Evolutionary conservation across 2,113 vertebrate genomes (phyloP).

Genomic region (Tyrannus savana): DNA sequence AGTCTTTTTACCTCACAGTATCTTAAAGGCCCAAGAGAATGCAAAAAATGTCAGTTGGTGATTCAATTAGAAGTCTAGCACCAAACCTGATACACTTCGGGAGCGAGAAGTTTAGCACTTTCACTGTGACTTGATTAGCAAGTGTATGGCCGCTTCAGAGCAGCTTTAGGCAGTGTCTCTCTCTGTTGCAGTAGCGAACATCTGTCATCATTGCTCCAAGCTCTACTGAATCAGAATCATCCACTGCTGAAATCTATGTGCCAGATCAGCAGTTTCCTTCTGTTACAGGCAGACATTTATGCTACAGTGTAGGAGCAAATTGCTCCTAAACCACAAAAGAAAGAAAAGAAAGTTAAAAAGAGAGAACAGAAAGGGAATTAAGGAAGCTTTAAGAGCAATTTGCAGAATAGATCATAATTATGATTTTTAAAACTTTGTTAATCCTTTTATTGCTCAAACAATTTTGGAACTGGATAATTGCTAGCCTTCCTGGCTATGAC

Average conservation of each 20-base stretch:
- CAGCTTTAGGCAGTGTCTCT: neutral
- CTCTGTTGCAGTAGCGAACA: neutral
- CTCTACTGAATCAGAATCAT: neutral
- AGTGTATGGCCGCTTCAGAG: neutral
- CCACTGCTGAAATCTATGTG: neutral
- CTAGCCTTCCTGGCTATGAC: neutral
- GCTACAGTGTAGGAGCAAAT: neutral
- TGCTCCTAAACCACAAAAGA: conserved; percentile 3
- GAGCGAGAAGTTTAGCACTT: neutral
- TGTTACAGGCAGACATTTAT: neutral
- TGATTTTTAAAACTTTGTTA: neutral
- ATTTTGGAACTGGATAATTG: conserved; percentile 2
- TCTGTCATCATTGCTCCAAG: neutral
- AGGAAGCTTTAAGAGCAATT: neutral
- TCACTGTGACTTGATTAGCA: neutral
- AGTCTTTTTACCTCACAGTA: neutral
- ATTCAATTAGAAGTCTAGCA: conserved; percentile 53
- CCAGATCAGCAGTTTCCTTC: neutral
- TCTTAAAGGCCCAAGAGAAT: neutral
- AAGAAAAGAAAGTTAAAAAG: neutral
- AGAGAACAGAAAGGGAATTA: neutral
- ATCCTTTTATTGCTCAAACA: conserved; percentile 33
- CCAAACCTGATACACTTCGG: neutral
- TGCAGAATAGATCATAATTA: neutral
- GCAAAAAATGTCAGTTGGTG: neutral